Base-by-base conservation (phyloP, 2,797 vertebrate species). In the Chaenodraco wilsoni region DNA sequence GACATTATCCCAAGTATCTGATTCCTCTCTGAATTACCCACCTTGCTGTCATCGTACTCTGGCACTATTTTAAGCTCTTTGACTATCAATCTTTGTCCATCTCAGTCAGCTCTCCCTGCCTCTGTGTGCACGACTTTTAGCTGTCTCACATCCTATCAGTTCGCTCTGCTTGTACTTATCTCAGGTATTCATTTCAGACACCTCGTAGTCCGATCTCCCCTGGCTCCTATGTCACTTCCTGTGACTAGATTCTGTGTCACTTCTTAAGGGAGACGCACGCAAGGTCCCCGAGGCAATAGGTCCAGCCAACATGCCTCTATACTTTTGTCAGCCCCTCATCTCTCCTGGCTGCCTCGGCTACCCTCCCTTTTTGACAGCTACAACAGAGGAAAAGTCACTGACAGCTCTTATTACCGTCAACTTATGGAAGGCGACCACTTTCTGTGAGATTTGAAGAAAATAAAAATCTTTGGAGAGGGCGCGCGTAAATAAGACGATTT, bases 221-320 rank as follows among this genome's bases (percentile, higher is more conserved):
- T 59, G 85, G 86, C 82, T 92, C 91, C 81, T 78, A 81, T 93
- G 92, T 93, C 91, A 92, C 85, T 93, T 93, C 92, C 91, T 92
- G 87, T 88, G 79, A 85, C 74, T 48, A 81, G 89, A 91, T 91
- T 92, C 84, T 86, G 82, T 93, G 90, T 90, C 90, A 85, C 74
- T 58, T 78, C 19, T 43, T 37, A 60, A 50, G 68, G 60, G 75
- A 76, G 27, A 27, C 19, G 15, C 79, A 79, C 15, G 16, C 64
- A 31, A 68, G 70, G 70, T 90, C 27, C 71, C 87, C 37, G 9
- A 55, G 78, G 83, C 62, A 83, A 89, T 86, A 17, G 12, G 64
- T 72, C 50, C 60, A 63, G 40, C 41, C 64, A 31, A 60, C 37
- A 16, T 1, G 9, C 65, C 73, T 57, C 41, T 55, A 15, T 33